Evolutionary conservation across 2,888 invertebrate species (phyloP), one percentile per base, ranked within the genome.

Genomic region (Odontocolon sp.): DNA sequence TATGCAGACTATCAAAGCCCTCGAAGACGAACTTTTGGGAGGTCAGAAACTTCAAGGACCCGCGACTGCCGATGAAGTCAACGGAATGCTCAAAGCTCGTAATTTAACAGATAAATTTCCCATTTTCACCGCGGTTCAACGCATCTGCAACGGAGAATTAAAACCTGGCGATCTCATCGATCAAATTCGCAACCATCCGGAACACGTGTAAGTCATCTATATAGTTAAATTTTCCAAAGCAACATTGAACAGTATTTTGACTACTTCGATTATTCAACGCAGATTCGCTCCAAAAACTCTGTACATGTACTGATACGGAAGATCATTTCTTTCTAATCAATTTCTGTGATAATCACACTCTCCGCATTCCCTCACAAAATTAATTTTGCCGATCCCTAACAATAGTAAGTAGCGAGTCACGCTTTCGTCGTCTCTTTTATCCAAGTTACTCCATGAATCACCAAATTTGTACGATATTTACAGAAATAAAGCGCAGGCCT

Each of bases 41-140:
- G 99, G 99, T 1, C 99, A 99, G 91, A 98, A 98, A 88, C 93
- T 99, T 63, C 99, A 99, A 90, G 99, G 99, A 1, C 99, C 99
- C 5, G 96, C 96, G 87, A 99, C 99, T 8, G 99, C 99, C 3
- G 96, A 96, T 85, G 99, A 99, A 91, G 98, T 99, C 23, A 96
- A 98, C 91, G 94, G 94, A 83, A 98, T 99, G 98, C 92, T 99
- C 77, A 95, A 96, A 87, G 94, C 94, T 85, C 96, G 95, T 90
- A 93, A 94, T 80, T 94, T 97, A 93, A 96, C 96, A 90, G 95
- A 96, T 76, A 98, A 98, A 89, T 99, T 99, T 91, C 99, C 99
- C 0, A 92, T 99, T 66, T 99, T 99, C 91, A 97, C 97, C 18
- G 97, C 98, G 23, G 96, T 99, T 79, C 97, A 98, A 92, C 95